These are phyloP conservation scores for Menidia beryllina DNA, from an alignment of 2,113 vertebrate species.

Conservation along the genomic window DNA sequence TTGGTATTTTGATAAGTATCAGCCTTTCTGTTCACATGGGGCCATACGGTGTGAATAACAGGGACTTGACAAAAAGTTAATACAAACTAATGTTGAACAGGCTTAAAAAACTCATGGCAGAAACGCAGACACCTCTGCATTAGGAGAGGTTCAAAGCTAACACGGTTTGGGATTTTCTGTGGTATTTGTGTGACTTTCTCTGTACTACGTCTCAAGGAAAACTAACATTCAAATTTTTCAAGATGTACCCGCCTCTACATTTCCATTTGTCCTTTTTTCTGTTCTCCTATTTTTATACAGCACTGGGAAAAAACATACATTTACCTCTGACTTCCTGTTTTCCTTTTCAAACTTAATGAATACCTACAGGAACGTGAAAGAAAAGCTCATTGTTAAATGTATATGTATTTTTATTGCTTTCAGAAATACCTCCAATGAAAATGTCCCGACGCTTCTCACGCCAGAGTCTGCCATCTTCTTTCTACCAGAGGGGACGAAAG, in stretches of 20 bases:
- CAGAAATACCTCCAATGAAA: conserved; percentile 64
- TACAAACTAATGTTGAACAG: no score
- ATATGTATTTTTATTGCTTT: conserved; percentile 3
- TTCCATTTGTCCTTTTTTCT: no score
- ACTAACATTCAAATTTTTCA: no score
- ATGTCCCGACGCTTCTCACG: neutral
- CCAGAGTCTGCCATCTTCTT: neutral
- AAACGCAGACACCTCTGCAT: neutral
- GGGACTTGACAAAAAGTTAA: no score
- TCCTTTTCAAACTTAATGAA: neutral
- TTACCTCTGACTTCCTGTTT: neutral
- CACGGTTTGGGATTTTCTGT: neutral
- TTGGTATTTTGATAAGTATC: no score
- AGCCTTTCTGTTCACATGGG: no score
- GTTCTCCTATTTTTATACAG: neutral
- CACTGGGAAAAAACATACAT: neutral
- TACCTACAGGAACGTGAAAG: neutral
- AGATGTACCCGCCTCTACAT: no score
- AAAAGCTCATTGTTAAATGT: neutral
- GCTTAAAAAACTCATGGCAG: neutral
- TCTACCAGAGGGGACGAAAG: neutral
- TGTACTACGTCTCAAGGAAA: no score
- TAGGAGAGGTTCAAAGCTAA: neutral
- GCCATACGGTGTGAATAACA: no score
- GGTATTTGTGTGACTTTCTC: neutral